Conservation (phyloP, 2,888 invertebrate species). For the Selenia dentaria region DNA sequence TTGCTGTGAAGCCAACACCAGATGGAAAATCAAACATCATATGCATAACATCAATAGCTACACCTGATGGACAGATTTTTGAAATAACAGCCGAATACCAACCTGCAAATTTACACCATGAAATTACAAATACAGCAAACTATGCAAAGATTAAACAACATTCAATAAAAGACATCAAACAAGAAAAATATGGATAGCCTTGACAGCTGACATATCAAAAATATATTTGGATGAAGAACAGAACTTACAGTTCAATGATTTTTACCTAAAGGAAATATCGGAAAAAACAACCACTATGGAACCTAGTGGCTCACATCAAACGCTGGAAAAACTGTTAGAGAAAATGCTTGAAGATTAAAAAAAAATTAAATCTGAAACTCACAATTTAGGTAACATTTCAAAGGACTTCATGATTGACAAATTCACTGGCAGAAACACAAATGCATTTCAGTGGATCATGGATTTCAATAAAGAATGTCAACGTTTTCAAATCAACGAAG, state of each 20-base stretch:
- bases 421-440: slow-evolving; percentile 34
- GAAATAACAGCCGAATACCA: slow-evolving; percentile 28
- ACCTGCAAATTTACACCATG: slow-evolving; percentile 15
- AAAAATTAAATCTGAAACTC: slow-evolving; percentile 18
- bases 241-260: slow-evolving; percentile 19
- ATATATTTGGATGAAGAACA: slow-evolving; percentile 25
- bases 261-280: too few relatives aligned
- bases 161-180: slow-evolving; percentile 22
- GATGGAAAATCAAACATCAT: slow-evolving; percentile 34
- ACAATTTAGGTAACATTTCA: slow-evolving; percentile 31
- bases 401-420: slow-evolving; percentile 43
- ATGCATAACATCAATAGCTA: slow-evolving; percentile 33
- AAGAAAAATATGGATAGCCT: slow-evolving; percentile 21
- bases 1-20: slow-evolving; percentile 18
- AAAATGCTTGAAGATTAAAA: too few relatives aligned
- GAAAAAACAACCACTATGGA: too few relatives aligned
- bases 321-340: not conserved
- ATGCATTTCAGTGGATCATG: slow-evolving; percentile 37
- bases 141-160: slow-evolving; percentile 16
- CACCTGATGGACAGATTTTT: slow-evolving; percentile 23
- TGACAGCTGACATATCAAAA: slow-evolving; percentile 8
- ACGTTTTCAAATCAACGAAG: too few relatives aligned
- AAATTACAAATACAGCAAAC: not conserved
- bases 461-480: slow-evolving; percentile 35
- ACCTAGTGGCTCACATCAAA: slow-evolving; percentile 13